These are phyloP conservation scores for Perodicticus potto DNA, from an alignment of 2,797 vertebrate species.

Conservation along the genomic window DNA sequence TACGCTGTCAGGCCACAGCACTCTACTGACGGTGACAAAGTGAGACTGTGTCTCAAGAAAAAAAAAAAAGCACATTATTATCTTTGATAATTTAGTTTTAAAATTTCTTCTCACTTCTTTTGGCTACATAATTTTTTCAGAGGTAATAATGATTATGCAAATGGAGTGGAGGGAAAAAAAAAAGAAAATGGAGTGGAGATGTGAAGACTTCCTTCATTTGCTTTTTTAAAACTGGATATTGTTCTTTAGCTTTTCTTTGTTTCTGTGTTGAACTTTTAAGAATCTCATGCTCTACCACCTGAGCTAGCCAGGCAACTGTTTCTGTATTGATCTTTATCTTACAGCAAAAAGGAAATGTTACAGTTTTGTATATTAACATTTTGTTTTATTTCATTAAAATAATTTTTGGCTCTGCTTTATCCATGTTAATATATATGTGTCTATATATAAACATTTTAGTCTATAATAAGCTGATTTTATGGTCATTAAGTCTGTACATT, in stretches of 20 bases:
- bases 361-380: constrained; percentile 23
- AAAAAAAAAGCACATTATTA: too few relatives aligned
- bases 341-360: constrained; percentile 36
- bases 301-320: not conserved
- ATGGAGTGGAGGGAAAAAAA: not conserved
- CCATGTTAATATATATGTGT: too few relatives aligned
- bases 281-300: too few relatives aligned
- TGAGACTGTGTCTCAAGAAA: too few relatives aligned
- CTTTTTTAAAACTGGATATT: constrained; percentile 19
- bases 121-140: not conserved
- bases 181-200: not conserved
- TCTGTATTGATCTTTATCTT: constrained; percentile 22
- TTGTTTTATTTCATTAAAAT: not conserved
- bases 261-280: not conserved
- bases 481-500: not conserved
- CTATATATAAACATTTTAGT: constrained; percentile 51
- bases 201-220: not conserved
- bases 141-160: constrained; percentile 42
- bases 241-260: constrained; percentile 7
- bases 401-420: too few relatives aligned
- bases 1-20: too few relatives aligned
- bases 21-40: too few relatives aligned
- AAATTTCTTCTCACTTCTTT: constrained; percentile 23
- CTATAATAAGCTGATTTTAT: constrained; percentile 44
- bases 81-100: constrained; percentile 37